Percentiles rank a stretch among this genome's conserved stretches.
Evolutionary conservation across 2,888 invertebrate genomes (phyloP).

Genomic region (Rhagium mordax): DNA sequence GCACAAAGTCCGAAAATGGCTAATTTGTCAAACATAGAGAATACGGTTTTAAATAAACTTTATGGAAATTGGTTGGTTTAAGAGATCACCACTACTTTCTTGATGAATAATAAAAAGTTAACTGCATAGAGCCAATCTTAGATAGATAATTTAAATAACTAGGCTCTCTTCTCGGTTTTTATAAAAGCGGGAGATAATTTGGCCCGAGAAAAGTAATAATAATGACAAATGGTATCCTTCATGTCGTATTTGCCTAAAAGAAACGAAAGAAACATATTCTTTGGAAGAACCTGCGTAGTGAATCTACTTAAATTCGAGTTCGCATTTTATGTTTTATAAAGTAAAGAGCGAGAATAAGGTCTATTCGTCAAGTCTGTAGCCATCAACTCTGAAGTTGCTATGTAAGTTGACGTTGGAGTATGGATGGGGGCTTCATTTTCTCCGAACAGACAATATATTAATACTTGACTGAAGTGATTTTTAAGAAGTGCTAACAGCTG

Average conservation of each 20-base stretch:
- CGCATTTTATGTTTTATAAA: slow-evolving; percentile 23
- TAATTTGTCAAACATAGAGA: too few relatives aligned
- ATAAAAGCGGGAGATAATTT: too few relatives aligned
- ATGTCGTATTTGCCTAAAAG: not conserved
- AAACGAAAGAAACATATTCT: not conserved
- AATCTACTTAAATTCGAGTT: not conserved
- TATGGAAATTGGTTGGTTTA: too few relatives aligned
- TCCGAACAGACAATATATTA: slow-evolving; percentile 21
- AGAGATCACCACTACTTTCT: too few relatives aligned
- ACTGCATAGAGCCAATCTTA: too few relatives aligned
- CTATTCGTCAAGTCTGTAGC: slow-evolving; percentile 25
- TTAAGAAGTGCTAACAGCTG: not conserved
- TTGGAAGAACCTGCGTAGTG: not conserved
- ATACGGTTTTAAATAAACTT: too few relatives aligned
- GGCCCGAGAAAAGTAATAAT: not conserved
- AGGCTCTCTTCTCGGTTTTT: too few relatives aligned
- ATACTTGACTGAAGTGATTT: slow-evolving; percentile 25
- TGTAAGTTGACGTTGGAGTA: slow-evolving; percentile 9
- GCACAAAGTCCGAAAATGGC: too few relatives aligned
- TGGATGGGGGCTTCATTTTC: slow-evolving; percentile 29
- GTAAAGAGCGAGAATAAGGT: slow-evolving; percentile 20
- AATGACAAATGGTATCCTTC: not conserved
- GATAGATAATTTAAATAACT: too few relatives aligned
- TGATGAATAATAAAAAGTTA: too few relatives aligned
- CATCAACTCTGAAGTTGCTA: slow-evolving; percentile 10